phyloP scores from a whole-genome alignment of 2,113 vertebrate genomes.

The Lepus europaeus region DNA sequence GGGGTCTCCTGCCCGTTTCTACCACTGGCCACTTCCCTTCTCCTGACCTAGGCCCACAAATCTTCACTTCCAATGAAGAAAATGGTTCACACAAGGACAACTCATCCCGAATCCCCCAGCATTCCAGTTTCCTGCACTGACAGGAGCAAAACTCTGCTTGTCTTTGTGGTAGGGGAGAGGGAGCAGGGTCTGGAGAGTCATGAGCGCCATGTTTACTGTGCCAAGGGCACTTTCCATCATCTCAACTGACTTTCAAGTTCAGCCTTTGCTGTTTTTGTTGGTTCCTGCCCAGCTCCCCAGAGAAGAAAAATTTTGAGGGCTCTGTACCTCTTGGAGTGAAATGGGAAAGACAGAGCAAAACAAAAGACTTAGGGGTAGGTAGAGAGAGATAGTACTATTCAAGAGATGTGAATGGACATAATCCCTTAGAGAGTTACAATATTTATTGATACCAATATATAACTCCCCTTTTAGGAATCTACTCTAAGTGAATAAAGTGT shows the following conservation, averaged over 20 bases:
- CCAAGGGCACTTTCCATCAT: neutral
- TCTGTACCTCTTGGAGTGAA: neutral
- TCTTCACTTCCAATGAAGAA: conserved; percentile 49
- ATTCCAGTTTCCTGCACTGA: neutral
- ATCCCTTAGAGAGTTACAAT: neutral
- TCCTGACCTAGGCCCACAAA: conserved; percentile 71
- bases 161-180: neutral
- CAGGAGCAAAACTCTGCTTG: neutral
- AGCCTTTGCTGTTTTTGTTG: conserved; percentile 28
- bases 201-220: neutral
- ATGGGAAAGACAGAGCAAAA: conserved; percentile 33
- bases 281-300: neutral
- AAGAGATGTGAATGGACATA: neutral
- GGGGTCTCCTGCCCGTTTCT: conserved; percentile 2
- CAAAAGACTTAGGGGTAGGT: neutral
- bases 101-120: neutral
- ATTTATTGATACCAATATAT: neutral
- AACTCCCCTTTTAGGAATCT: neutral
- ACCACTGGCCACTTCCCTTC: conserved; percentile 50
- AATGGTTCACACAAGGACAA: conserved; percentile 55
- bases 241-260: neutral
- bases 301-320: neutral
- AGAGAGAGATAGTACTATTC: neutral
- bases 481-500: neutral
- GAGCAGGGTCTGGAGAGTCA: too few relatives aligned